Base-by-base conservation (phyloP, 1,140 invertebrate genomes). In the Ceratoteleas bidentatus region DNA sequence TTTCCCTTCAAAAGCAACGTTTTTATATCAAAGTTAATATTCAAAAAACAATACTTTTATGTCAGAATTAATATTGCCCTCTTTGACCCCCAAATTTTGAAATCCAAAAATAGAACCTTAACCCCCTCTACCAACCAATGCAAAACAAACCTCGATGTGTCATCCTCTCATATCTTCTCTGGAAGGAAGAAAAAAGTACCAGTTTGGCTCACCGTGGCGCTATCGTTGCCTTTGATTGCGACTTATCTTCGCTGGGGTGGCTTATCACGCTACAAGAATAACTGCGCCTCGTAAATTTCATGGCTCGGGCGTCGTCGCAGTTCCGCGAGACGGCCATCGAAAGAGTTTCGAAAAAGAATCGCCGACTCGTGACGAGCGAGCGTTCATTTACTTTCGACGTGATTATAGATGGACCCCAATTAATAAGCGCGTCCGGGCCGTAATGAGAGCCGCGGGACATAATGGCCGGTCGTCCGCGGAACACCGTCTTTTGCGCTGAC, bases 381-480 rank as follows among this genome's bases (percentile, higher is more conserved):
- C n/a, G n/a, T 38, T 15, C 9, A 70, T 70, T 60, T 58, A 60
- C 66, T 52, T 70, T 70, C 66, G 4, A 52, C 33, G 15, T 61
- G 40, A 73, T 73, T 62, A 56, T 15, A 73, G 58, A 15, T n/a
- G 8, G 34, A 60, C 14, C 15, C 47, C 49, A 66, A 72, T 79
- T 79, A 50, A 66, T 49, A 72, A 72, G n/a, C 15, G 38, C 62
- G 60, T 36, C 34, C 49, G 10, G 0, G 13, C 15, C 4, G 36
- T 61, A 68, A 57, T 73, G 50, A 72, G 65, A 58, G 66, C 52
- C 62, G 57, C 50, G 47, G 50, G 14, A 6, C 1, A 14, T 61
- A 54, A 78, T 11, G 54, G 34, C 34, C 34, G 34, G 34, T 36
- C 9, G 34, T 60, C 38, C 36, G 1, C n/a, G n/a, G n/a, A n/a